A percentile compares a stretch with the other conserved stretches of the same genome.
phyloP scores from a whole-genome alignment of 2,113 vertebrate species.

The Psittacula cyanocephala region DNA sequence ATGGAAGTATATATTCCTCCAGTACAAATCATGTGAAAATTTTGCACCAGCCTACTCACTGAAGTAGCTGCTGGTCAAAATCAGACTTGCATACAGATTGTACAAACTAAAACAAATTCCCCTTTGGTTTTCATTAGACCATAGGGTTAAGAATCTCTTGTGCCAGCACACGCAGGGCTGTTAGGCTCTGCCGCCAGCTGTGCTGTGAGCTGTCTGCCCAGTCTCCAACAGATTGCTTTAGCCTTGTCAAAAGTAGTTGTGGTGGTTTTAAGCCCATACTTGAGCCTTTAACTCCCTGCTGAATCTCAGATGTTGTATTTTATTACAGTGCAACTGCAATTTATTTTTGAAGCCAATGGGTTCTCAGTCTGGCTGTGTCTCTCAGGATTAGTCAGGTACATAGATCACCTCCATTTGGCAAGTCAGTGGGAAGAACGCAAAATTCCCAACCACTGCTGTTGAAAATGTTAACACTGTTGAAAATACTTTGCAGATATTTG shows the following conservation, averaged over 20 bases:
- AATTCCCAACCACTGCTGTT: background rate
- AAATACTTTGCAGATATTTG: background rate
- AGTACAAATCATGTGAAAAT: constrained; percentile 22
- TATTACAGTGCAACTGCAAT: background rate
- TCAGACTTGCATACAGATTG: constrained; percentile 32
- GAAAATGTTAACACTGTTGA: background rate
- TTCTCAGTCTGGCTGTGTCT: background rate
- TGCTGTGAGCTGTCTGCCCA: background rate
- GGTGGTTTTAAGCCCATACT: background rate
- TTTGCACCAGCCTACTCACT: constrained; percentile 39
- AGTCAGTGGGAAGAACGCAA: background rate
- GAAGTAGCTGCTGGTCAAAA: constrained; percentile 29
- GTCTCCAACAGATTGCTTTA: background rate
- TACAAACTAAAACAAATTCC: constrained; percentile 1
- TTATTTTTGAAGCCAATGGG: background rate
- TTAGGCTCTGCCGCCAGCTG: background rate
- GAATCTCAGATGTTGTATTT: background rate
- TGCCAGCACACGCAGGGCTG: background rate
- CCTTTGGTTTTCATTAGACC: background rate
- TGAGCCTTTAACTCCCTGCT: background rate
- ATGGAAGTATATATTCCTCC: constrained; percentile 33
- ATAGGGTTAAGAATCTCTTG: background rate
- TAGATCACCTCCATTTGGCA: background rate
- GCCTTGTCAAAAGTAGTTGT: background rate
- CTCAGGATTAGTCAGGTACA: background rate